phyloP scores from a whole-genome alignment of 2,113 vertebrate species.

The Myiozetetes cayanensis region DNA sequence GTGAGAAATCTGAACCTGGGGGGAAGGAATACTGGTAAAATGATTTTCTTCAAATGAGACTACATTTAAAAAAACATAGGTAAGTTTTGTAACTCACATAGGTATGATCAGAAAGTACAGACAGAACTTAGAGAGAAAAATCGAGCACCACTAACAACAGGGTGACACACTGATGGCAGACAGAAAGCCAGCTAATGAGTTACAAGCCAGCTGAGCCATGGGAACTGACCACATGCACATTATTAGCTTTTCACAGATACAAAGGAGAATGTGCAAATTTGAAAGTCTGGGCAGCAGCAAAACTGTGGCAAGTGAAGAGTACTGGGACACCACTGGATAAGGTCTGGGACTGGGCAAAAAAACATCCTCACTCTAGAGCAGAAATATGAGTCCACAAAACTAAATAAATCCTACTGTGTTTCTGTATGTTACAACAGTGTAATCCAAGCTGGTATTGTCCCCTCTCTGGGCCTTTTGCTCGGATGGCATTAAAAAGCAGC shows the following conservation, averaged over 20 bases:
- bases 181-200: constrained; percentile 1
- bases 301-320: background rate
- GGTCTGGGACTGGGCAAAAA: background rate
- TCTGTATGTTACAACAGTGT: background rate
- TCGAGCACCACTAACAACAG: background rate
- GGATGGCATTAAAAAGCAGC: background rate
- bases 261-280: background rate
- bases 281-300: background rate
- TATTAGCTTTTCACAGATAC: background rate
- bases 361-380: background rate
- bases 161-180: background rate
- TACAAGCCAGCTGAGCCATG: background rate
- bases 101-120: background rate
- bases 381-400: background rate
- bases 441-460: background rate
- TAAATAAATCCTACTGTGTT: background rate
- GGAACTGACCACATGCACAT: background rate
- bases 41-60: background rate
- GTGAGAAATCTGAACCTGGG: background rate
- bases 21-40: background rate
- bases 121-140: background rate
- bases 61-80: accelerated
- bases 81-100: background rate
- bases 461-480: background rate
- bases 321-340: background rate